Evolutionary conservation across 2,113 vertebrate genomes (phyloP), one percentile per base, ranked within the genome.

Genomic region (Limnothrissa miodon): DNA sequence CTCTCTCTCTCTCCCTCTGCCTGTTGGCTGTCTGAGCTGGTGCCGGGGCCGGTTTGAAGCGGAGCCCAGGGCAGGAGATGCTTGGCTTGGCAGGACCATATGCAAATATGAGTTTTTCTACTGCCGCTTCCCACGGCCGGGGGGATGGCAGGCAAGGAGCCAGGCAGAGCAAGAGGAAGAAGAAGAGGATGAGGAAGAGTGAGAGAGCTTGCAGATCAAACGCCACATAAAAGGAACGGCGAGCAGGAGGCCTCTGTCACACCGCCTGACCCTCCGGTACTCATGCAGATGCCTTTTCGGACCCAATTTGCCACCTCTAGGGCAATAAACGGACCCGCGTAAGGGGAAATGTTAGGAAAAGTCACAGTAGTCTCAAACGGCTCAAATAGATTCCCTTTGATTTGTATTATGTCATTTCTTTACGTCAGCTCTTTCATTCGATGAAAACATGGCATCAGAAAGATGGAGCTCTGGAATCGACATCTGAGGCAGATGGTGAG

Each of bases 51-150:
- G 66, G 66, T 33, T 74, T 74, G 66, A 74, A 74, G 66, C 66
- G 36, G 66, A 33, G 66, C 66, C 66, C 66, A 36, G 66, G 25
- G 25, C 66, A 74, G 10, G 33, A 11, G 66, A 29, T 74, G 66
- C 66, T 19, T 74, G 10, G 33, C 66, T 74, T 74, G 66, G 66
- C 66, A 74, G 66, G 29, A 74, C 66, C 29, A 33, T 74, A 74
- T 74, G 66, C 66, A 74, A 74, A 74, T 74, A 74, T 74, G 33
- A 74, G 66, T 39, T 74, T 39, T 74, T 74, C 66, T 33, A 15
- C 33, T 19, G 33, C 66, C 5, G 33, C 25, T 74, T 74, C 66
- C 66, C 66, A 74, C 66, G 66, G 66, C 29, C 66, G 36, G 4
- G 11, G 66, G 29, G 66, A 33, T 33, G 59, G 4, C 5, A 25